Evolutionary conservation across 37 sponge, comb jelly and placozoan species (phyloP).

Genomic region (Mnemiopsis leidyi): DNA sequence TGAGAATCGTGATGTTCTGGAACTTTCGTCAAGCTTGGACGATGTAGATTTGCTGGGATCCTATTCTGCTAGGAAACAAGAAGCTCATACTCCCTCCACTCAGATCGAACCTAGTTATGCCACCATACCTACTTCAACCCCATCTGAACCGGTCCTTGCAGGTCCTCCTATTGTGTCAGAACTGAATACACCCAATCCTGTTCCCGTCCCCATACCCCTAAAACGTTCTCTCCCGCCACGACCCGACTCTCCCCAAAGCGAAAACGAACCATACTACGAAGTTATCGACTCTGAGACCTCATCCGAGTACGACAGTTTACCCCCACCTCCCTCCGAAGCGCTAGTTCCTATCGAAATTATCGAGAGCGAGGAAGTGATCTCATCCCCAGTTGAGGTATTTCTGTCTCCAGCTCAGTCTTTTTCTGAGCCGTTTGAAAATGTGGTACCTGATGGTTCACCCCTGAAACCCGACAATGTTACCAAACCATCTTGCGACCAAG

Average conservation of each 20-base stretch:
- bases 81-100: too few species aligned
- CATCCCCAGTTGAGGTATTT: neutral
- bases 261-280: slow-evolving; percentile 1
- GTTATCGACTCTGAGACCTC: neutral
- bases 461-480: neutral
- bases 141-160: neutral
- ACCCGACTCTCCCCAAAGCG: too few species aligned
- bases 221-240: neutral
- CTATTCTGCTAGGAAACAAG: too few species aligned
- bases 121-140: too few species aligned
- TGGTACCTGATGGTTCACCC: neutral
- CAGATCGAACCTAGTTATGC: too few species aligned
- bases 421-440: neutral
- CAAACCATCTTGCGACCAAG: neutral
- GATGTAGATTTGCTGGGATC: neutral
- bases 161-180: neutral
- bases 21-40: neutral
- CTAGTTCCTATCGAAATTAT: too few species aligned
- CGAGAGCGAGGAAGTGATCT: neutral
- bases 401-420: neutral
- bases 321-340: neutral
- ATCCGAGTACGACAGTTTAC: neutral
- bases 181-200: neutral
- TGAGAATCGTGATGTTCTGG: neutral
- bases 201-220: slow-evolving; percentile 2